Evolutionary conservation across 1,140 invertebrate species (phyloP), one percentile per base, ranked within the genome.

Genomic region (Temnothorax nylanderi): DNA sequence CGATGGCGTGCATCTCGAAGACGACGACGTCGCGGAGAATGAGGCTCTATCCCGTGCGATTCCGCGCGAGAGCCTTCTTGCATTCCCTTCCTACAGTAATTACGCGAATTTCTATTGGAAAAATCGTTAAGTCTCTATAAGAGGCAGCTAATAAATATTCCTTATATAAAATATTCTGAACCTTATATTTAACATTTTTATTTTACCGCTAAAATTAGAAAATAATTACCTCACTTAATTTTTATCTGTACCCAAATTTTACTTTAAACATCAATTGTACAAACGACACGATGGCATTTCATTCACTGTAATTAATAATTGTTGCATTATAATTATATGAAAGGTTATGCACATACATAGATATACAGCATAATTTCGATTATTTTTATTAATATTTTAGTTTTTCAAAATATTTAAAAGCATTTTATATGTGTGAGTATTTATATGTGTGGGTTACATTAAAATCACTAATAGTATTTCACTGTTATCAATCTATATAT

Each of bases 1-100:
- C 80, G 21, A 5, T 26, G 67, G 64, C 41, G 32, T 80, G 62
- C 41, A 82, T 80, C 62, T 41, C 21, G n/a, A 72, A 32, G 67
- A 44, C 34, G 67, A 44, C 34, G 37, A 21, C 13, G 7, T n/a
- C 26, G 80, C 18, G 21, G 26, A 72, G 67, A 82, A 47, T 37
- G 16, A 54, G 13, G 4, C 41, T 75, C 54, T 60, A 16, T 51
- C 11, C 44, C 65, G 44, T 3, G 64, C 76, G 75, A 75, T 21
- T 16, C 13, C n/a, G 41, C 58, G 1, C 26, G 1, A 49, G 8
- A 47, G 34, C 1, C 49, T 60, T 47, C n/a, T 47, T 49, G n/a
- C 32, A 0, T 58, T 72, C 32, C 18, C 18, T 37, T 34, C 16
- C 26, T 47, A 56, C 34, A 10, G 54, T 44, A 44, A 41, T 41